phyloP scores from a whole-genome alignment of 2,797 vertebrate species.

The Rachycentron canadum region DNA sequence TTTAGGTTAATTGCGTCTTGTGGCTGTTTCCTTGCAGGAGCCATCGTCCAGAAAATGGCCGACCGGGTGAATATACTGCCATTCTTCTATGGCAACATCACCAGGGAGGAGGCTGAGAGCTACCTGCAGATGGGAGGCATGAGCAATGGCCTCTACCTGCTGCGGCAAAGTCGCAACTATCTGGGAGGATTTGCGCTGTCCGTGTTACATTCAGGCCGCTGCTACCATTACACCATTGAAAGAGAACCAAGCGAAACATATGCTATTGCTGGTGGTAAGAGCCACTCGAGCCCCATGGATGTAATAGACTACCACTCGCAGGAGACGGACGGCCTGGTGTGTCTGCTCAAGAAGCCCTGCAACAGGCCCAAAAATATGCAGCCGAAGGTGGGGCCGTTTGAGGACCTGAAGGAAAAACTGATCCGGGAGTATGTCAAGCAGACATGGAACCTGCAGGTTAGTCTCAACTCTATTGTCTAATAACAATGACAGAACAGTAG shows the following conservation, averaged over 20 bases:
- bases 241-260: constrained; percentile 90
- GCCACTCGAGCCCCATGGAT: constrained; percentile 88
- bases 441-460: constrained; percentile 95
- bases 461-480: constrained; percentile 27
- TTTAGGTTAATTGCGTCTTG: constrained; percentile 44
- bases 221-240: constrained; percentile 97
- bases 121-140: constrained; percentile 81
- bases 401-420: constrained; percentile 95
- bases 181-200: constrained; percentile 95
- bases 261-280: constrained; percentile 93
- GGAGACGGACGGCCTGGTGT: constrained; percentile 92
- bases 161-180: constrained; percentile 95
- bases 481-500: background rate
- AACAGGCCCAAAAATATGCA: constrained; percentile 90
- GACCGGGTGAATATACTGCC: constrained; percentile 87
- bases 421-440: constrained; percentile 94
- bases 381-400: constrained; percentile 95
- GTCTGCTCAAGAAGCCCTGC: constrained; percentile 91
- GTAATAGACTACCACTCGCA: constrained; percentile 93
- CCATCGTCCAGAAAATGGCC: constrained; percentile 50
- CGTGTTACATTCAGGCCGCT: constrained; percentile 84
- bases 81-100: constrained; percentile 97
- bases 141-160: constrained; percentile 78
- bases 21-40: constrained; percentile 9
- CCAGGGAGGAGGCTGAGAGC: constrained; percentile 90